These are phyloP conservation scores for Galemys pyrenaicus DNA, from an alignment of 2,113 vertebrate species.

Conservation along the genomic window DNA sequence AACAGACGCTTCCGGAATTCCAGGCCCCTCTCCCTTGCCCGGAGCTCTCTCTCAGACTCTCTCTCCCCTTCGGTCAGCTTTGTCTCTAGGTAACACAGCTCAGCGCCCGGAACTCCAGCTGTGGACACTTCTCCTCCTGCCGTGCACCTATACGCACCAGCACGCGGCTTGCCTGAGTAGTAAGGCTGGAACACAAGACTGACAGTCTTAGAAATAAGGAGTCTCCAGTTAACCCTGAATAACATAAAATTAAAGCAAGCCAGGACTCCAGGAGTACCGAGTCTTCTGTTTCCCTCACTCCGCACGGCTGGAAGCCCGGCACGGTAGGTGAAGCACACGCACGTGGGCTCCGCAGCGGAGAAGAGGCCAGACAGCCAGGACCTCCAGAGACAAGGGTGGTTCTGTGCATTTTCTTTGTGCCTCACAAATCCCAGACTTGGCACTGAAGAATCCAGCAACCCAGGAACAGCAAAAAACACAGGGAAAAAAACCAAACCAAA, in stretches of 20 bases:
- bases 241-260: slow-evolving; percentile 32
- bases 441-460: background rate
- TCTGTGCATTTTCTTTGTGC: background rate
- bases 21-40: background rate
- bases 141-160: too few relatives aligned
- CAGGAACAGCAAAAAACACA: background rate
- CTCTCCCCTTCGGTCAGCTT: background rate
- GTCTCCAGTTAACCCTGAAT: slow-evolving; percentile 20
- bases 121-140: background rate
- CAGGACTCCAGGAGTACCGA: background rate
- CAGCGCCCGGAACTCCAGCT: background rate
- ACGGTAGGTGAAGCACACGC: background rate
- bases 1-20: too few relatives aligned
- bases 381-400: background rate
- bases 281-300: background rate
- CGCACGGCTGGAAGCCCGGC: background rate
- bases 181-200: background rate
- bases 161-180: background rate
- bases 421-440: background rate
- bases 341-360: background rate
- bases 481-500: background rate
- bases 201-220: background rate
- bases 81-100: background rate
- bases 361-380: background rate
- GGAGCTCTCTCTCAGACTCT: background rate